Base-by-base conservation (phyloP, 1,140 invertebrate genomes). In the Drosophila hydei region DNA sequence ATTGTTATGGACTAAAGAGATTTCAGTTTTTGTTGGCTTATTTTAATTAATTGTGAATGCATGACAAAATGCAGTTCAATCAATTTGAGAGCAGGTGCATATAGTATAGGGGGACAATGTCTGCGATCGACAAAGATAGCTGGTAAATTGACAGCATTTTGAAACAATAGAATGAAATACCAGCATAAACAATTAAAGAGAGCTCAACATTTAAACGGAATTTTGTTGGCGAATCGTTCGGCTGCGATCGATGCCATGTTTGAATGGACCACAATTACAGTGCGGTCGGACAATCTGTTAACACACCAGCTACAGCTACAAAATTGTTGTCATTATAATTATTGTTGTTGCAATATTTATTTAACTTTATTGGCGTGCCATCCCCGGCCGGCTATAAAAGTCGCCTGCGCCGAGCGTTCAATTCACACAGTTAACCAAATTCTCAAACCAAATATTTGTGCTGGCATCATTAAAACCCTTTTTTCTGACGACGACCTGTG, bases 41-140 rank as follows among this genome's bases (percentile, higher is more conserved):
- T 18, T 18, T 27, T 21, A 64, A 70, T 64, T 70, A 70, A 64
- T 50, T 70, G 67, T 50, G 51, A 50, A 70, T 84, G 73, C 79
- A 84, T 84, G 79, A 84, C 79, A 85, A 84, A 84, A 84, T 84
- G 80, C 81, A 84, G 80, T 85, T 84, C 76, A 51, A 63, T 54
- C 63, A 59, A 40, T 38, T 54, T 16, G 25, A 18, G 40, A 12
- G 11, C 21, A 58, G 54, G 27, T 60, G 58, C 16, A 60, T 58
- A 71, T 61, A 16, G 52, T 48, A 48, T 50, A 43, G 40, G 18
- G 21, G 30, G 45, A 23, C 47, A 59, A n/a, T 36, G 27, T 43
- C 23, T 30, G 21, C 14, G 67, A 70, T 70, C 33, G 43, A n/a
- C 12, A 5, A 21, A 16, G 67, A 70, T 21, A 59, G 16, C 21